A percentile compares a stretch with the other conserved stretches of the same genome.
Evolutionary conservation across 1,140 invertebrate species (phyloP).

Genomic region (Conus betulinus): DNA sequence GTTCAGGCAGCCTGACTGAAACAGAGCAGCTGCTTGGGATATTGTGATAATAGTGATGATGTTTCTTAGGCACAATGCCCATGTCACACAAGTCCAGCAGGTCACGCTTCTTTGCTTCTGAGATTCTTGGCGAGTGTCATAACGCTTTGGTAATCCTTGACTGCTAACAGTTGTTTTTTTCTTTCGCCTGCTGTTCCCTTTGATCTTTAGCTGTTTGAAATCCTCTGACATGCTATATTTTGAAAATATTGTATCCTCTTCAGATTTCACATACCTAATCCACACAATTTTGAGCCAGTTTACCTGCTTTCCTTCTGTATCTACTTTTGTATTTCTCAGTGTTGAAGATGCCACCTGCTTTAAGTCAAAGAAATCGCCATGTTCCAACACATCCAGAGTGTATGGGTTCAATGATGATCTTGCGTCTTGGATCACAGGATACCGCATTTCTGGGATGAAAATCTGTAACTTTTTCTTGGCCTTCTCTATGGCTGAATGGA

Average conservation of each 20-base stretch:
- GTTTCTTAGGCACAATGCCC: constrained; percentile 11
- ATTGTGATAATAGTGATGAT: background rate
- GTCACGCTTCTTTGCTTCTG: constrained; percentile 28
- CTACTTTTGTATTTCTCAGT: constrained; percentile 16
- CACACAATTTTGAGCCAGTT: constrained; percentile 29
- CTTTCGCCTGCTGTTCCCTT: constrained; percentile 12
- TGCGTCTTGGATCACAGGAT: constrained; percentile 18
- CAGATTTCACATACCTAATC: constrained; percentile 25
- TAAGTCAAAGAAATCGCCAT: constrained; percentile 17
- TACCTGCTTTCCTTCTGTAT: constrained; percentile 20
- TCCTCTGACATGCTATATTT: constrained; percentile 4
- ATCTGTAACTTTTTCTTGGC: constrained; percentile 40
- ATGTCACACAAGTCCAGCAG: constrained; percentile 7
- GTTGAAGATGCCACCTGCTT: constrained; percentile 3
- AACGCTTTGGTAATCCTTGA: constrained; percentile 16
- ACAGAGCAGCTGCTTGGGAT: constrained; percentile 7
- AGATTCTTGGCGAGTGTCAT: background rate
- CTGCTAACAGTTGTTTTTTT: background rate
- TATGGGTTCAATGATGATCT: constrained; percentile 17
- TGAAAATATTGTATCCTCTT: constrained; percentile 20
- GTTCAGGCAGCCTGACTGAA: constrained; percentile 12
- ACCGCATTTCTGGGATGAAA: constrained; percentile 38
- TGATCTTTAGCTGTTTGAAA: constrained; percentile 11
- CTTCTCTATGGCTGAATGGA: constrained; percentile 43
- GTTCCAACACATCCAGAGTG: constrained; percentile 3